phyloP scores from a whole-genome alignment of 2,888 invertebrate species.

The Catocala nupta region DNA sequence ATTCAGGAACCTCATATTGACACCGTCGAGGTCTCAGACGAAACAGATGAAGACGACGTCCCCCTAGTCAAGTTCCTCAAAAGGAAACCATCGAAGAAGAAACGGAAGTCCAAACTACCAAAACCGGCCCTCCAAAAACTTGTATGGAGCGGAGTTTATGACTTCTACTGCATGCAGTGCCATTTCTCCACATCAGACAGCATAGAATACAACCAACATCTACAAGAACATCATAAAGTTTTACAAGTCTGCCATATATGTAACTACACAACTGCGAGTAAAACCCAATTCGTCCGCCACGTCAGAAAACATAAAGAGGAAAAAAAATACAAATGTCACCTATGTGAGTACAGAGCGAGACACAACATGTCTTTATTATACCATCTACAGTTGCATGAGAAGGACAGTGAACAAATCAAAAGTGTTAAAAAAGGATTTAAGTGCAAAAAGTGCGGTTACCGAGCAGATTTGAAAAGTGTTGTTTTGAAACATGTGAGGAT shows the following conservation, averaged over 20 bases:
- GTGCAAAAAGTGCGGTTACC: conserved; percentile 36
- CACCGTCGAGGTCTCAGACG: conserved; percentile 75
- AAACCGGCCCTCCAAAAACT: conserved; percentile 25
- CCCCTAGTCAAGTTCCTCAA: conserved; percentile 67
- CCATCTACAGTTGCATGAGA: conserved; percentile 67
- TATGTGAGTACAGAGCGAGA: conserved; percentile 68
- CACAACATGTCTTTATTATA: conserved; percentile 74
- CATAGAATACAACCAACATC: conserved; percentile 51
- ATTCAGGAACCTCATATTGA: conserved; percentile 78
- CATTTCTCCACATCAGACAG: conserved; percentile 44
- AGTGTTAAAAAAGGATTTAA: conserved; percentile 18
- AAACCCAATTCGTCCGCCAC: conserved; percentile 61
- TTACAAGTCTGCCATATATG: conserved; percentile 68
- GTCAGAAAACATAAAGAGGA: conserved; percentile 67
- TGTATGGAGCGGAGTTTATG: conserved; percentile 50
- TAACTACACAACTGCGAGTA: conserved; percentile 66
- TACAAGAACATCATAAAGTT: conserved; percentile 15
- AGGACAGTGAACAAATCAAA: neutral
- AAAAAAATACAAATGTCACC: conserved; percentile 65
- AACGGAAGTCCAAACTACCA: neutral
- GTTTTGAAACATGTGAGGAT: conserved; percentile 29
- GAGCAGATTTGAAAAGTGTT: neutral
- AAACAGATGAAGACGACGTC: conserved; percentile 77
- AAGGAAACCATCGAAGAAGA: conserved; percentile 31
- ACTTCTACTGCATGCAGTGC: conserved; percentile 69